phyloP scores from a whole-genome alignment of 2,888 invertebrate species.

The Oscheius myriophilus region DNA sequence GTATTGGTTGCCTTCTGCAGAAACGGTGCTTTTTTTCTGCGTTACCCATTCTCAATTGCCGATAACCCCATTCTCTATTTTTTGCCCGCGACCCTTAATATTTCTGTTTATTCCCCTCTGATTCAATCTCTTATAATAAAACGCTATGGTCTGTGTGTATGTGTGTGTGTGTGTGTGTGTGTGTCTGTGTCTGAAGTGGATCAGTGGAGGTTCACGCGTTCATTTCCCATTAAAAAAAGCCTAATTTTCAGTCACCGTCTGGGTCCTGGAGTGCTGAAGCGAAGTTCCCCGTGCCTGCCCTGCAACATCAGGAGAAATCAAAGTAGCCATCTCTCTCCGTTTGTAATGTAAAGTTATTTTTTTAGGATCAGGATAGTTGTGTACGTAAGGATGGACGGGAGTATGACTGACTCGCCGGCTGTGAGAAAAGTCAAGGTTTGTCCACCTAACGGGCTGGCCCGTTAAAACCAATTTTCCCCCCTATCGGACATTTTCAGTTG shows the following conservation, averaged over 20 bases:
- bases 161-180: too few species aligned
- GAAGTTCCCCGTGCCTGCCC: not conserved
- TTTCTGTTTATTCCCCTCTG: too few species aligned
- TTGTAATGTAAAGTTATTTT: not conserved
- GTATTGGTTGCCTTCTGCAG: too few species aligned
- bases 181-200: too few species aligned
- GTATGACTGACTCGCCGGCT: conserved; percentile 43
- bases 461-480: not conserved
- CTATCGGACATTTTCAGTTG: conserved; percentile 40
- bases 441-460: too few species aligned
- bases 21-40: too few species aligned
- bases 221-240: not conserved
- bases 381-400: conserved; percentile 43
- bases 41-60: too few species aligned
- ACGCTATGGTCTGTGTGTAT: too few species aligned
- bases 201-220: too few species aligned
- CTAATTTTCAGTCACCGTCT: not conserved
- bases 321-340: not conserved
- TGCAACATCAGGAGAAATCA: conserved; percentile 7
- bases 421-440: conserved; percentile 34
- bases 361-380: conserved; percentile 27
- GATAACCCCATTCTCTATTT: too few species aligned
- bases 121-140: too few species aligned
- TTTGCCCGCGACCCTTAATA: too few species aligned
- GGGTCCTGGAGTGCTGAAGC: not conserved